Evolutionary conservation across 2,797 vertebrate species (phyloP), one percentile per base, ranked within the genome.

Genomic region (Labeo calbasu): DNA sequence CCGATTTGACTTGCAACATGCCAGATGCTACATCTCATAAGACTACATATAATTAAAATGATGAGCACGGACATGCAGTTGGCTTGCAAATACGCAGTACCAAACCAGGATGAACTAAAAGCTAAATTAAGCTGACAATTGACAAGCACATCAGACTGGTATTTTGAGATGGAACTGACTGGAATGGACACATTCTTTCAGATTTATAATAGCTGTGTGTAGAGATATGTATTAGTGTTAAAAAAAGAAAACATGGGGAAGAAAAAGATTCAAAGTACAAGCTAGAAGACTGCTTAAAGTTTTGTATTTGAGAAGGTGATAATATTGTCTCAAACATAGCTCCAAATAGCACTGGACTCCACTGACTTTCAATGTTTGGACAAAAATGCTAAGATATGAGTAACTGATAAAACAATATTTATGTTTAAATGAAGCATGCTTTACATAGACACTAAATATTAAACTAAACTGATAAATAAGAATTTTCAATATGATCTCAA

Each of bases 1-100:
- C 65, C 53, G 50, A 51, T 71, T 71, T n/a, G 5, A 19, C 23
- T 63, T 73, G 19, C 10, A 82, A 36, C 19, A 25, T 72, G 80
- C 57, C 70, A 82, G 69, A 82, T 36, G 79, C 68, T 63, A 48
- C 57, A 73, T 73, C 80, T 82, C 70, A 63, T n/a, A 82, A 73
- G 69, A 73, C 25, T 46, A 63, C 70, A n/a, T 50, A 73, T 73
- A 72, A 82, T 82, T 63, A 51, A 82, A 82, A 82, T 50, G 57
- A 77, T 63, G 23, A 28, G 55, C 57, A 63, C 2, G 13, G 57
- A 28, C 23, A 77, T 63, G 57, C 57, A 61, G 23, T 77, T 77
- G 76, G 36, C 76, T 77, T 48, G 57, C 51, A 40, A 40, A 76
- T 23, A 40, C 4, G 19, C 19, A 14, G 12, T 15, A 76, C 19